Percentiles rank a stretch among this genome's conserved stretches.
Conservation (phyloP, 2,888 invertebrate genomes). For the Germaria angustata region DNA sequence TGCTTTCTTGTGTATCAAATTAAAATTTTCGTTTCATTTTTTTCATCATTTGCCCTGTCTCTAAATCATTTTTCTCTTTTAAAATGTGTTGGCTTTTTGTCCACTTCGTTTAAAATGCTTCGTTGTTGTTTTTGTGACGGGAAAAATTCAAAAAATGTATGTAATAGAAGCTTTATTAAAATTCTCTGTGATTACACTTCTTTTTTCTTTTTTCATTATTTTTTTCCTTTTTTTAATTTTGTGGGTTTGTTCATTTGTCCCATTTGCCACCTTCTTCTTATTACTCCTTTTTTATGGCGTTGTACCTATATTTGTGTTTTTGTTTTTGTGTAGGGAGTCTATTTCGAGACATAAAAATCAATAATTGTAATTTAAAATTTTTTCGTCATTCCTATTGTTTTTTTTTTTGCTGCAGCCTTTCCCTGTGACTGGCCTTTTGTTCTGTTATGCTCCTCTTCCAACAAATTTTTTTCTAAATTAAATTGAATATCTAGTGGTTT, state of each 20-base stretch:
- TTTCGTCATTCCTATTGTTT: constrained; percentile 14
- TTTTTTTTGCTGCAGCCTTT: background rate
- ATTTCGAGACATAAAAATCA: constrained; percentile 64
- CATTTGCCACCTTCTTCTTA: constrained; percentile 29
- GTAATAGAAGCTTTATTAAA: constrained; percentile 48
- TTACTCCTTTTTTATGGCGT: constrained; percentile 24
- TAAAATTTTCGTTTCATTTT: constrained; percentile 1
- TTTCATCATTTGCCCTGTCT: background rate
- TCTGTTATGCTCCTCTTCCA: background rate
- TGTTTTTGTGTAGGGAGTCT: constrained; percentile 27
- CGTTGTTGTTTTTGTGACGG: constrained; percentile 15
- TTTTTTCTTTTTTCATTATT: no score
- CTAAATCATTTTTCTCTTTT: constrained; percentile 30
- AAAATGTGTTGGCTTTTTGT: constrained; percentile 8
- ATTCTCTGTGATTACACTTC: constrained; percentile 46
- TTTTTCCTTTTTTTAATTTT: background rate
- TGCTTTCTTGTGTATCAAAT: background rate
- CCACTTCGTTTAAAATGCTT: background rate
- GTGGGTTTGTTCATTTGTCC: background rate
- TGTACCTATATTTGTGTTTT: constrained; percentile 10
- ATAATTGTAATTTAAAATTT: constrained; percentile 56
- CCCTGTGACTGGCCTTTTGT: background rate
- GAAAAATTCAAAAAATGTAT: constrained; percentile 24
- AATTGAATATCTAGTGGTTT: no score
- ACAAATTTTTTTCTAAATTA: background rate